These are phyloP conservation scores for Montipora efflorescens DNA, from an alignment of 64 coral and sea anemone genomes.

Conservation along the genomic window DNA sequence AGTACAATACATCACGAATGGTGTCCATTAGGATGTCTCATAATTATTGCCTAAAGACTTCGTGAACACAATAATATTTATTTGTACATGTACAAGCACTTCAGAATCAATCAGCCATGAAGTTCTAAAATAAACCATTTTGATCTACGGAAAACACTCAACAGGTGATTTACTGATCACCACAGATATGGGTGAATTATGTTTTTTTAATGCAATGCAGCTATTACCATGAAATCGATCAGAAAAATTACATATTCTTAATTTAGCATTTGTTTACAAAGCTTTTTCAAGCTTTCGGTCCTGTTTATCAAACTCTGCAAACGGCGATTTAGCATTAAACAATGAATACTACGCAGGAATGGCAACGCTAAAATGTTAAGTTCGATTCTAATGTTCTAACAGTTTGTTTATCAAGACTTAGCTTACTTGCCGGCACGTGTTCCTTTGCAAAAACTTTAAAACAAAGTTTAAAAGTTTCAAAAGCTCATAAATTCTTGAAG, in stretches of 20 bases:
- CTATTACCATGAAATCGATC: too few relatives aligned
- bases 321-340: conserved; percentile 16
- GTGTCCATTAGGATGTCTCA: too few relatives aligned
- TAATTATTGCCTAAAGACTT: too few relatives aligned
- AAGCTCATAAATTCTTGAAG: too few relatives aligned
- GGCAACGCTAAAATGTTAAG: too few relatives aligned
- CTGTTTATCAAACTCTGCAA: background rate
- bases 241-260: background rate
- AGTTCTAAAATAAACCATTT: background rate
- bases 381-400: too few relatives aligned
- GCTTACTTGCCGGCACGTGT: background rate
- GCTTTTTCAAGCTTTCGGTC: background rate
- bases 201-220: too few relatives aligned
- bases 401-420: too few relatives aligned
- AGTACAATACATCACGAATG: too few relatives aligned
- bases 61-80: background rate
- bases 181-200: background rate
- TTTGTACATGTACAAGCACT: background rate
- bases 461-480: too few relatives aligned
- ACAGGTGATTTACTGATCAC: background rate
- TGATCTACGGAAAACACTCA: background rate
- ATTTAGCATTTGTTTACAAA: background rate
- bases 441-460: background rate
- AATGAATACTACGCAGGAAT: too few relatives aligned
- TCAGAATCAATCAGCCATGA: background rate